Evolutionary conservation across 1,140 invertebrate species (phyloP).

Genomic region (Ceratina japonica): DNA sequence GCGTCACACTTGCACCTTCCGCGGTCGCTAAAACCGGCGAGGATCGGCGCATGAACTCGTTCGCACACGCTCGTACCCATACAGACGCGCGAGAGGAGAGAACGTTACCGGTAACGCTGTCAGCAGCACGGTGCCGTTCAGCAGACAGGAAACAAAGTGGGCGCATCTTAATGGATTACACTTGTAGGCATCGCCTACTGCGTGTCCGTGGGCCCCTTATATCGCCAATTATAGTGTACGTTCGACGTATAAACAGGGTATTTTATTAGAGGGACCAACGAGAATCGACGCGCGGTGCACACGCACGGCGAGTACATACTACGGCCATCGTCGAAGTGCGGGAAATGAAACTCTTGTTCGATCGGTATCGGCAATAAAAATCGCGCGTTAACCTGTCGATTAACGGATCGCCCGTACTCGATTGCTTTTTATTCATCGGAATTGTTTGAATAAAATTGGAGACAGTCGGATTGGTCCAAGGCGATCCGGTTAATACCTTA

Average conservation of each 20-base stretch:
- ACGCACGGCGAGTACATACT: conserved; percentile 17
- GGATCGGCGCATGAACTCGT: background rate
- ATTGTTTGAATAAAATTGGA: conserved; percentile 24
- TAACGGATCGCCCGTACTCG: background rate
- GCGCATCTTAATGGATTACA: conserved; percentile 71
- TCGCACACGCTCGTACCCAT: background rate
- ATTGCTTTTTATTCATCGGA: background rate
- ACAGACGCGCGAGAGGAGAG: background rate
- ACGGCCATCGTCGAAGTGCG: conserved; percentile 30
- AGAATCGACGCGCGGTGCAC: conserved; percentile 25
- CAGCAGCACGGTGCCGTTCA: conserved; percentile 32
- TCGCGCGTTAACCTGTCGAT: background rate
- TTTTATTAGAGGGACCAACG: conserved; percentile 61
- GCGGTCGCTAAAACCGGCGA: background rate
- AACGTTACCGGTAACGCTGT: conserved; percentile 30
- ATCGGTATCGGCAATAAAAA: conserved; percentile 1
- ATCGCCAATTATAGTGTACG: conserved; percentile 70
- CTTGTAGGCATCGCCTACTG: conserved; percentile 68
- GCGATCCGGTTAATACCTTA: conserved; percentile 42
- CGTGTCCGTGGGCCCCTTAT: conserved; percentile 48
- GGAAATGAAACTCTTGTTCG: background rate
- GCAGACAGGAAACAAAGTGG: conserved; percentile 58
- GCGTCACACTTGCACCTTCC: background rate
- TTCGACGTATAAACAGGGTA: conserved; percentile 66
- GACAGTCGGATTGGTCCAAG: conserved; percentile 37